Conservation (phyloP, 1,140 invertebrate species). For the Scaptomyza pallida region DNA sequence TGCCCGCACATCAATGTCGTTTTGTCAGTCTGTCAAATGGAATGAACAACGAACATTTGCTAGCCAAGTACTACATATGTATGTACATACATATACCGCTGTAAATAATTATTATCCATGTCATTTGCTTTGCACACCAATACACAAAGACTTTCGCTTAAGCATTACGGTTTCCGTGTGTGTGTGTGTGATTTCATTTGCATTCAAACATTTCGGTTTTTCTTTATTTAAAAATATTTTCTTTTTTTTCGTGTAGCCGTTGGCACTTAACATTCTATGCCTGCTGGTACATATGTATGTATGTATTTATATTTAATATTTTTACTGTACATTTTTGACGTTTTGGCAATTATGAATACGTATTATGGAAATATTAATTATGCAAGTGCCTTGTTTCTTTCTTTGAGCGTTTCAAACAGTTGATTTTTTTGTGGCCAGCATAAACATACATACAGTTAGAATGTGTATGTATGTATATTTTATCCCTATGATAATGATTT, state of each 20-base stretch:
- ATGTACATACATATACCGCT: slow-evolving; percentile 26
- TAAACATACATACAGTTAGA: slow-evolving; percentile 13
- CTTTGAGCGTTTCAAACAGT: slow-evolving; percentile 26
- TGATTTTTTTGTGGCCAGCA: slow-evolving; percentile 16
- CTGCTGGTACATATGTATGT: no score
- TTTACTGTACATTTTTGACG: slow-evolving; percentile 44
- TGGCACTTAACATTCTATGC: slow-evolving; percentile 79
- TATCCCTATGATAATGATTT: background rate
- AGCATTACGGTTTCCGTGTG: slow-evolving; percentile 36
- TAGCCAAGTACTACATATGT: slow-evolving; percentile 16
- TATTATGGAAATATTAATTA: slow-evolving; percentile 54
- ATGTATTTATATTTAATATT: slow-evolving; percentile 73
- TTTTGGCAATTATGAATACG: slow-evolving; percentile 73
- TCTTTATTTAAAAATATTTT: slow-evolving; percentile 56
- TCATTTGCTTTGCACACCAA: slow-evolving; percentile 28
- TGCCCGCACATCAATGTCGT: slow-evolving; percentile 36
- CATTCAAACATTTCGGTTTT: slow-evolving; percentile 45
- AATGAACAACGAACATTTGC: slow-evolving; percentile 41
- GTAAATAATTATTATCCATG: slow-evolving; percentile 72
- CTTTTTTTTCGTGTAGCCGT: slow-evolving; percentile 57
- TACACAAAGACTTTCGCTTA: slow-evolving; percentile 21
- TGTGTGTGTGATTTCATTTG: slow-evolving; percentile 59
- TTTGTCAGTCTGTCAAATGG: slow-evolving; percentile 45
- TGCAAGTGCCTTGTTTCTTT: slow-evolving; percentile 62
- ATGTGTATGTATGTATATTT: background rate